Conservation (phyloP, 2,113 vertebrate species). For the Sinocyclocheilus anophthalmus region DNA sequence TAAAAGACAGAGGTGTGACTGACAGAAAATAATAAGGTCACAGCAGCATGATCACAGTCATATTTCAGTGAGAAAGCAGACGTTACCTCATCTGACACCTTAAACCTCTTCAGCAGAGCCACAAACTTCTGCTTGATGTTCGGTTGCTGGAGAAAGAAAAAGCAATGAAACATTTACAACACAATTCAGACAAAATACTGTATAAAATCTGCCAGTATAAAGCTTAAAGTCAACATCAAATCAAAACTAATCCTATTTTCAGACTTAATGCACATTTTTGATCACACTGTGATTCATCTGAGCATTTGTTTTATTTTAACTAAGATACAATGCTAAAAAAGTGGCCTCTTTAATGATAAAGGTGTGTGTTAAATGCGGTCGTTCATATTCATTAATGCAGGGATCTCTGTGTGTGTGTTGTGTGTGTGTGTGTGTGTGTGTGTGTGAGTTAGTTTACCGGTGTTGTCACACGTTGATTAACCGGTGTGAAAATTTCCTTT, state of each 20-base stretch:
- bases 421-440: too few species aligned
- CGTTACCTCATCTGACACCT: conserved; percentile 81
- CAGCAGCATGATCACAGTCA: neutral
- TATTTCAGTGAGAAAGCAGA: neutral
- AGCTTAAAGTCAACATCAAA: neutral
- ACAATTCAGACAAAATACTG: neutral
- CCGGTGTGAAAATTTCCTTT: too few species aligned
- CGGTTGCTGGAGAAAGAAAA: conserved; percentile 73
- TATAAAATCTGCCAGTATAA: neutral
- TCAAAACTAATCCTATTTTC: too few species aligned
- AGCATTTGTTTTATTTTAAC: neutral
- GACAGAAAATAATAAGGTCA: neutral
- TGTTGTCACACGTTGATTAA: too few species aligned
- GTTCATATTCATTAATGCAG: conserved; percentile 33
- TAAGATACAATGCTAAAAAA: neutral
- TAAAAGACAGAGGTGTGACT: neutral
- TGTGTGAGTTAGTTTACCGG: too few species aligned
- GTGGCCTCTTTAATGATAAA: neutral
- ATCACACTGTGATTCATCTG: neutral
- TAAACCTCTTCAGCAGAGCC: conserved; percentile 65
- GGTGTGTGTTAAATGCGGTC: conserved; percentile 26
- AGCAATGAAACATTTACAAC: neutral
- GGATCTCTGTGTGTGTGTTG: neutral
- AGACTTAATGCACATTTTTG: too few species aligned
- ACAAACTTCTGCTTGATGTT: conserved; percentile 86